Conservation (phyloP, 2,113 vertebrate species). For the Bos indicus region DNA sequence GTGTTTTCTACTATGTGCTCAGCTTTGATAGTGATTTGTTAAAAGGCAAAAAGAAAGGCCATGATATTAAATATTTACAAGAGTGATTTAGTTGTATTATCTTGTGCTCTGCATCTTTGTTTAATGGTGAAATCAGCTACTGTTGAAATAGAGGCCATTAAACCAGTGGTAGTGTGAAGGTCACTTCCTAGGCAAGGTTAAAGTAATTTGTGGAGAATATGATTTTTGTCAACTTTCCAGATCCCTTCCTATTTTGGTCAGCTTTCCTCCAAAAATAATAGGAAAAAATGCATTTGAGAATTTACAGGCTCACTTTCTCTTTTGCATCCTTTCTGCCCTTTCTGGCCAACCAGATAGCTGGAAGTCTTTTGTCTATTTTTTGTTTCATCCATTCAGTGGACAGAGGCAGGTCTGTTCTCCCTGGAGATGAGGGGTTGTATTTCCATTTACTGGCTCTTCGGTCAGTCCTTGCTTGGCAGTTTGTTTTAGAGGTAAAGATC, state of each 20-base stretch:
- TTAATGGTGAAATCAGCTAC: slow-evolving; percentile 82
- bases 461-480: slow-evolving; percentile 44
- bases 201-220: slow-evolving; percentile 78
- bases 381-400: slow-evolving; percentile 32
- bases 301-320: slow-evolving; percentile 28
- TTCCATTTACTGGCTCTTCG: slow-evolving; percentile 39
- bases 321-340: slow-evolving; percentile 41
- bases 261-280: slow-evolving; percentile 72
- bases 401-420: slow-evolving; percentile 34
- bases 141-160: slow-evolving; percentile 80
- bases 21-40: slow-evolving; percentile 82
- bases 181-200: slow-evolving; percentile 79
- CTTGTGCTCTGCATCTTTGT: slow-evolving; percentile 74
- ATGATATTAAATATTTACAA: slow-evolving; percentile 86
- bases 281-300: slow-evolving; percentile 62
- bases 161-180: slow-evolving; percentile 77
- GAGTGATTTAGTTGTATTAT: slow-evolving; percentile 85
- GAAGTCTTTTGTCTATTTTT: slow-evolving; percentile 55
- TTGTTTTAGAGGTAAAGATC: slow-evolving; percentile 48
- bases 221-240: slow-evolving; percentile 78
- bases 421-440: slow-evolving; percentile 7
- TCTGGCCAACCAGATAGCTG: slow-evolving; percentile 44
- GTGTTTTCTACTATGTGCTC: slow-evolving; percentile 80
- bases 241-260: slow-evolving; percentile 63
- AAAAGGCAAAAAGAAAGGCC: slow-evolving; percentile 78